Percentiles rank a stretch among this genome's conserved stretches.
phyloP scores from a whole-genome alignment of 2,113 vertebrate genomes.

The Nasalis larvatus region DNA sequence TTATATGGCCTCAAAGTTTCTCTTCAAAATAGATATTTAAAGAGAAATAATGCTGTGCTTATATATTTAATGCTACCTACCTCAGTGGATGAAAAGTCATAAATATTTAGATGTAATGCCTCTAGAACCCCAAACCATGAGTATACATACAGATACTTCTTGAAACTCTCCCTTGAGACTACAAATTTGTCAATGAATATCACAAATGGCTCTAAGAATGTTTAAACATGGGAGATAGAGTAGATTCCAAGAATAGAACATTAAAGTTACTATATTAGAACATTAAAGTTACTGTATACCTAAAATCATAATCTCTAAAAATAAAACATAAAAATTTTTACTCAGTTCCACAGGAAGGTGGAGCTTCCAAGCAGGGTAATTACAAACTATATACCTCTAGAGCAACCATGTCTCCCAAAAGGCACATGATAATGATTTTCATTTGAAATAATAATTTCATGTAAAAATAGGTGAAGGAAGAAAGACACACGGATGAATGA shows the following conservation, averaged over 20 bases:
- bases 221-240: slow-evolving; percentile 17
- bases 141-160: not conserved
- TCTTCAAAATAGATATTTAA: slow-evolving; percentile 26
- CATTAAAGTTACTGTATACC: not conserved
- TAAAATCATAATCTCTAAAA: slow-evolving; percentile 34
- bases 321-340: not conserved
- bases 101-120: not conserved
- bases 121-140: not conserved
- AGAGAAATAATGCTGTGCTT: slow-evolving; percentile 61
- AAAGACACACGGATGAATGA: not conserved
- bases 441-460: slow-evolving; percentile 22
- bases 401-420: slow-evolving; percentile 39
- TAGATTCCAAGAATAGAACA: slow-evolving; percentile 12
- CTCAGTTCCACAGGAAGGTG: not conserved
- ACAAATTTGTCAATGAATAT: slow-evolving; percentile 24
- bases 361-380: not conserved
- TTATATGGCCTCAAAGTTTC: slow-evolving; percentile 1
- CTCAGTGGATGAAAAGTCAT: slow-evolving; percentile 13
- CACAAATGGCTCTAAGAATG: slow-evolving; percentile 44
- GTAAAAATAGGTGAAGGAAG: slow-evolving; percentile 42
- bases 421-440: slow-evolving; percentile 51
- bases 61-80: slow-evolving; percentile 8
- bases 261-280: not conserved
- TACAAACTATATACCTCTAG: not conserved
- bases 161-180: not conserved